Evolutionary conservation across 2,797 vertebrate species (phyloP), one percentile per base, ranked within the genome.

Genomic region (Silurus aristotelis): DNA sequence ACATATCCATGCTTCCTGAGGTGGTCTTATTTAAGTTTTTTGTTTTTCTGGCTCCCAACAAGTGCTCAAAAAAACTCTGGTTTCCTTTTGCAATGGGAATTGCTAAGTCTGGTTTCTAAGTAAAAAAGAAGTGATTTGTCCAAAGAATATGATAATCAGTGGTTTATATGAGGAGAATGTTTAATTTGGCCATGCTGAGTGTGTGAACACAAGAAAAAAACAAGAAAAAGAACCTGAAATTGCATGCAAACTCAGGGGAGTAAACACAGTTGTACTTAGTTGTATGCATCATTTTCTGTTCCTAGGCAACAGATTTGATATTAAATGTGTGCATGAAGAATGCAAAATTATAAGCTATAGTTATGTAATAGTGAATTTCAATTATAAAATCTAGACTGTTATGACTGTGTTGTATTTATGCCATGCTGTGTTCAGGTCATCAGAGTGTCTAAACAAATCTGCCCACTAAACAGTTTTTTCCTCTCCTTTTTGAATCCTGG

Each of bases 141-240:
- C 64, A 85, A 90, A 89, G 83, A 67, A 31, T 27, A 27, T 86
- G 87, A 87, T 92, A 88, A 93, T 93, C 87, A 89, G 71, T 89
- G 85, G 82, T 87, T 87, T 82, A 15, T 87, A 86, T 91, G 87
- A 82, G 83, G 27, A 85, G 61, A 48, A 75, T 92, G 88, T 93
- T 93, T 93, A 79, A 82, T 91, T 93, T 93, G 90, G 90, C 91
- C 80, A 6, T 9, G 85, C 48, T 83, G 72, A 68, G 68, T 88
- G 79, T 86, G 73, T 75, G 85, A 89, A 89, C 63, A 82, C 20
- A 15, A 52, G 48, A 52, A 14, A 83, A n/a, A 9, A 70, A 48
- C 64, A 75, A 63, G 72, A 84, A 78, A 86, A 71, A 86, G 73
- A 86, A 60, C 64, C 87, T 73, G 25, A 86, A 61, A 82, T 20